Conservation (phyloP, 2,797 vertebrate species). For the Onychomys arenicola region DNA sequence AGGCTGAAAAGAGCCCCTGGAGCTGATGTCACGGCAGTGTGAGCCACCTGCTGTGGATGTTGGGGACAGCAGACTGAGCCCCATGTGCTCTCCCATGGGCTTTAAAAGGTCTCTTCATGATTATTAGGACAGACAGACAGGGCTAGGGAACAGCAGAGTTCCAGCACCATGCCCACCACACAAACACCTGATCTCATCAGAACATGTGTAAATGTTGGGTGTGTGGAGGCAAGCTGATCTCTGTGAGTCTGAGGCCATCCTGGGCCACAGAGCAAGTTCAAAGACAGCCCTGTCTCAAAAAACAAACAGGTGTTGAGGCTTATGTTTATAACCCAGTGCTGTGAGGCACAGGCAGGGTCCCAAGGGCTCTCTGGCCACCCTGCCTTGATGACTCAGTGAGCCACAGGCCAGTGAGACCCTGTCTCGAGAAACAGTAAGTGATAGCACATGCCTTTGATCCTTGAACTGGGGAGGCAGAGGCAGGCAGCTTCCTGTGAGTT, state of each 20-base stretch:
- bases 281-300: background rate
- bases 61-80: background rate
- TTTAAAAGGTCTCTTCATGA: background rate
- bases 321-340: background rate
- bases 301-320: background rate
- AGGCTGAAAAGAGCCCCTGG: background rate
- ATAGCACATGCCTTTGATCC: background rate
- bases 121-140: too few relatives aligned
- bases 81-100: too few relatives aligned
- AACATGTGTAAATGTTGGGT: background rate
- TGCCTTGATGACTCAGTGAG: background rate
- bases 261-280: background rate
- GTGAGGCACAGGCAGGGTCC: background rate
- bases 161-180: too few relatives aligned
- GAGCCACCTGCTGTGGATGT: background rate
- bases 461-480: background rate
- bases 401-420: background rate
- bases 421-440: background rate
- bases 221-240: background rate
- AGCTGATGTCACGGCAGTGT: background rate
- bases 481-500: background rate
- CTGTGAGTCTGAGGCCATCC: background rate
- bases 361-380: background rate
- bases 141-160: too few relatives aligned
- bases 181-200: background rate